Evolutionary conservation across 2,888 invertebrate species (phyloP).

Genomic region (Drosophila affinis): DNA sequence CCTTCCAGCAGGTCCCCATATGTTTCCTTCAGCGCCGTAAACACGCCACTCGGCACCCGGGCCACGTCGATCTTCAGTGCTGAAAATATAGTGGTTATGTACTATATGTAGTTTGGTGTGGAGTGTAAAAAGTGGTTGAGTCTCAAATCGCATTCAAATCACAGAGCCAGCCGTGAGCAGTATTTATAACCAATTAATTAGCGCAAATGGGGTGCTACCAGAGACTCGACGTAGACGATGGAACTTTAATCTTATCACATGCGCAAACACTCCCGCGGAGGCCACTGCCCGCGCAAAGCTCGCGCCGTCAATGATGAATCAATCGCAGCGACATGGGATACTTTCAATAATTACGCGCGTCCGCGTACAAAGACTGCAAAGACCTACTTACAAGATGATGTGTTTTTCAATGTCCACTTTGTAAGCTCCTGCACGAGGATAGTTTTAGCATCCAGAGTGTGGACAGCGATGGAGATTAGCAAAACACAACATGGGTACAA

Average conservation of each 20-base stretch:
- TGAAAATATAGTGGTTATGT: slow-evolving; percentile 35
- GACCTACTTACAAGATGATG: slow-evolving; percentile 70
- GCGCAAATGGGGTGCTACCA: slow-evolving; percentile 34
- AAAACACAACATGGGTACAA: slow-evolving; percentile 17
- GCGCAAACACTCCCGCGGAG: slow-evolving; percentile 24
- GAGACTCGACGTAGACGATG: slow-evolving; percentile 40
- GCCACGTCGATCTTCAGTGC: slow-evolving; percentile 62
- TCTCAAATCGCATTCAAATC: slow-evolving; percentile 41
- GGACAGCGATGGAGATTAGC: slow-evolving; percentile 9
- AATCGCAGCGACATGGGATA: slow-evolving; percentile 27
- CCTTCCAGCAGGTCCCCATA: slow-evolving; percentile 84
- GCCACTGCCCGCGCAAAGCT: slow-evolving; percentile 35
- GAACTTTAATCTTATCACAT: slow-evolving; percentile 59
- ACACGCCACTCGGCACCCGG: slow-evolving; percentile 81
- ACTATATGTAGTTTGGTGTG: too few relatives aligned
- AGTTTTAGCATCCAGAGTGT: slow-evolving; percentile 41
- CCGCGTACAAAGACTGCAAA: not conserved
- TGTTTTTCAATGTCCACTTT: slow-evolving; percentile 75
- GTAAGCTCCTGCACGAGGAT: slow-evolving; percentile 69
- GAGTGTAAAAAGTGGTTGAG: not conserved
- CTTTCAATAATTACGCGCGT: slow-evolving; percentile 14
- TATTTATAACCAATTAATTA: slow-evolving; percentile 64
- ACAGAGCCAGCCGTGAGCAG: slow-evolving; percentile 40
- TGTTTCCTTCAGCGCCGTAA: slow-evolving; percentile 64
- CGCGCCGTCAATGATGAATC: slow-evolving; percentile 37